Percentiles rank a stretch among this genome's conserved stretches.
Conservation (phyloP, 1,140 invertebrate species). For the Trichonephila clavipes region DNA sequence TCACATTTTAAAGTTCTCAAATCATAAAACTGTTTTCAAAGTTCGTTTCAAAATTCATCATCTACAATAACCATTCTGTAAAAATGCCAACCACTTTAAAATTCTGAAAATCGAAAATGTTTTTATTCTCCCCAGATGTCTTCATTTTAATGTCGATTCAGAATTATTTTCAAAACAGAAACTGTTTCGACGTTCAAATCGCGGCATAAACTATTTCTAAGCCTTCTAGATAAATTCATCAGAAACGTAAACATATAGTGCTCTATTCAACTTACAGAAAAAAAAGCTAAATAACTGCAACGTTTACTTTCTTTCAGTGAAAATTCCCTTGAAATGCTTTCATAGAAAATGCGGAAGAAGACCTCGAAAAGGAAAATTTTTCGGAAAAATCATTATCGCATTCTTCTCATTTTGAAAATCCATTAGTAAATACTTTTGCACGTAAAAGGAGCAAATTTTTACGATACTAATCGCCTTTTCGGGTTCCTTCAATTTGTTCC, state of each 20-base stretch:
- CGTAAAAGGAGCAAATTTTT: constrained; percentile 52
- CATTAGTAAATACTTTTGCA: constrained; percentile 65
- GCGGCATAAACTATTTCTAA: not conserved
- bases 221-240: not conserved
- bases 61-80: not conserved
- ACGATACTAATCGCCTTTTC: constrained; percentile 60
- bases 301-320: not conserved
- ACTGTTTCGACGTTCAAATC: not conserved
- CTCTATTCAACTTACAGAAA: not conserved
- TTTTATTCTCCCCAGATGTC: not conserved
- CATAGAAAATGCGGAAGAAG: not conserved
- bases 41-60: too few species aligned
- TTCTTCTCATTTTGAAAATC: constrained; percentile 46
- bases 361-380: constrained; percentile 15
- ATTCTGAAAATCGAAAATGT: not conserved
- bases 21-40: too few species aligned
- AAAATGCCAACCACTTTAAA: not conserved
- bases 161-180: constrained; percentile 4
- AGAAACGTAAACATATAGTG: not conserved
- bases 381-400: constrained; percentile 63
- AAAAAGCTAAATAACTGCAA: too few species aligned
- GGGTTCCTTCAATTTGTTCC: constrained; percentile 38
- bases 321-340: not conserved
- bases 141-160: not conserved
- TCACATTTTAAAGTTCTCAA: too few species aligned